Conservation (phyloP, 92 coral and sea anemone species). For the Palythoa caribaeorum region DNA sequence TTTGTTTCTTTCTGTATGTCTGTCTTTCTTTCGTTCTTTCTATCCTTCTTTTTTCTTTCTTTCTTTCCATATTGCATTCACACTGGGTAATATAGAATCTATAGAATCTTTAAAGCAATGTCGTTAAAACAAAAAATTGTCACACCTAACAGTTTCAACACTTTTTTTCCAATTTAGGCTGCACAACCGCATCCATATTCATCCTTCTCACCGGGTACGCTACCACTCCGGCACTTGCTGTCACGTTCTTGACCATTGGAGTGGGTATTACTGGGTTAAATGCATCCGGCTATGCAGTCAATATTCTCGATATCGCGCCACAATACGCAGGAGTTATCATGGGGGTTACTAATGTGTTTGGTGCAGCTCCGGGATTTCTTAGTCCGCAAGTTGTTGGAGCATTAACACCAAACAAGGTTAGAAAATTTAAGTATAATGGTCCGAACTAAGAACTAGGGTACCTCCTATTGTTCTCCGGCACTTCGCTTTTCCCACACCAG, state of each 20-base stretch:
- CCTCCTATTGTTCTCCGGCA: too few species aligned
- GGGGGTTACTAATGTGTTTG: slow-evolving; percentile 99
- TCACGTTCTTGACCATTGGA: slow-evolving; percentile 91
- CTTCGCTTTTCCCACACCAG: too few species aligned
- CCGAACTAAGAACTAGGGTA: too few species aligned
- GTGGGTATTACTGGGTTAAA: slow-evolving; percentile 98
- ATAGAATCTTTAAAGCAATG: background rate
- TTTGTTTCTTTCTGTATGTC: too few species aligned
- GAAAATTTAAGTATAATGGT: background rate
- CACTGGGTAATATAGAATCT: background rate
- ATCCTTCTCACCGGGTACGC: slow-evolving; percentile 93
- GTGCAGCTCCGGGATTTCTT: slow-evolving; percentile 97
- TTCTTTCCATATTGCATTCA: background rate
- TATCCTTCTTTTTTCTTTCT: background rate
- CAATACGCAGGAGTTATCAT: slow-evolving; percentile 98
- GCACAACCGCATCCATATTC: slow-evolving; percentile 92
- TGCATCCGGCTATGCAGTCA: slow-evolving; percentile 99
- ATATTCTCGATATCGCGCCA: slow-evolving; percentile 99
- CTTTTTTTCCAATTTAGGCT: slow-evolving; percentile 67
- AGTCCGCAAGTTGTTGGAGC: slow-evolving; percentile 99
- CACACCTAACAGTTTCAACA: background rate
- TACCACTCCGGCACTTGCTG: slow-evolving; percentile 74
- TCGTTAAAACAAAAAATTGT: too few species aligned
- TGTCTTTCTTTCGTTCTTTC: too few species aligned
- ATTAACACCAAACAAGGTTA: slow-evolving; percentile 96